Percentiles rank a stretch among this genome's conserved stretches.
These are phyloP conservation scores for Clusia tigrina DNA, from an alignment of 2,888 invertebrate genomes.

Conservation along the genomic window DNA sequence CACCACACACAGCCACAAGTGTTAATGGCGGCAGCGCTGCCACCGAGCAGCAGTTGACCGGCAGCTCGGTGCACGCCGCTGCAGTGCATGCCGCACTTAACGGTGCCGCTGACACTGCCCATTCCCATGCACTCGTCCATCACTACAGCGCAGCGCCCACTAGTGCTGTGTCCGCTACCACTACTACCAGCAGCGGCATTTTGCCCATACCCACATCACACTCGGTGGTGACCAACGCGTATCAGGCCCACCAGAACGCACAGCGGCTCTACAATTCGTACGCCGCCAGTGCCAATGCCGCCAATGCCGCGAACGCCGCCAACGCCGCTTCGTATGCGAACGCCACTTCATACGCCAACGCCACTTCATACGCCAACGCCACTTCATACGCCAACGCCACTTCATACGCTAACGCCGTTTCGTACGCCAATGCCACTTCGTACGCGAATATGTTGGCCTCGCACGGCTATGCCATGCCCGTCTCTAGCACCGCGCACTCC, in stretches of 20 bases:
- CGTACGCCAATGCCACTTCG: constrained; percentile 31
- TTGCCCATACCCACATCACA: constrained; percentile 40
- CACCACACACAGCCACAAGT: constrained; percentile 13
- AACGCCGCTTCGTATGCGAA: constrained; percentile 32
- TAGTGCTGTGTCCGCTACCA: background rate
- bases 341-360: constrained; percentile 29
- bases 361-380: constrained; percentile 26
- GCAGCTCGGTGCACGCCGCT: background rate
- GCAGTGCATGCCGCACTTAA: background rate
- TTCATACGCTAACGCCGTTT: constrained; percentile 13
- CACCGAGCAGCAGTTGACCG: no score
- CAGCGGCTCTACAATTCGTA: constrained; percentile 50
- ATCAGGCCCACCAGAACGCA: constrained; percentile 42
- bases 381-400: constrained; percentile 34
- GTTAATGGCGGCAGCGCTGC: constrained; percentile 2
- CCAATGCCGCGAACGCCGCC: constrained; percentile 40
- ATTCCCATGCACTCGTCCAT: background rate
- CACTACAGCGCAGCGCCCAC: background rate
- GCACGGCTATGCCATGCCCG: background rate
- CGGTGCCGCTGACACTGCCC: background rate
- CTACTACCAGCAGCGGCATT: constrained; percentile 13
- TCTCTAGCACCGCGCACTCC: background rate
- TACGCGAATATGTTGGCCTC: constrained; percentile 30
- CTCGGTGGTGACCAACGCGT: constrained; percentile 35
- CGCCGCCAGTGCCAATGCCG: constrained; percentile 40